Evolutionary conservation across 2,797 vertebrate species (phyloP), one percentile per base, ranked within the genome.

Genomic region (Limnodromus scolopaceus): DNA sequence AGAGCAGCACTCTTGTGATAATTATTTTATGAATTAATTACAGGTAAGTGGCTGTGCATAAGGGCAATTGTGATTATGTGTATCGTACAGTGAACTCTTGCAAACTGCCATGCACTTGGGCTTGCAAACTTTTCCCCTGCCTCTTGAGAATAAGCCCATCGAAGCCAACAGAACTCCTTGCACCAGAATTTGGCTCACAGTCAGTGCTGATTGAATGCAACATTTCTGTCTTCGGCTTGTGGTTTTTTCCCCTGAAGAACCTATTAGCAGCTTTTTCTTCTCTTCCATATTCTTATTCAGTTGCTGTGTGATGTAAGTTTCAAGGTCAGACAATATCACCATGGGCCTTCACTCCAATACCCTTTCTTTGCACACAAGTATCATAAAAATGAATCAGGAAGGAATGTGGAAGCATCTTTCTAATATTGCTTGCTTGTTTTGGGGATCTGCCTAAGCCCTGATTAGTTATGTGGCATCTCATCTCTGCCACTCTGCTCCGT

Each of bases 21-120:
- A 97, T 95, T 91, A 89, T 89, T 95, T 93, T 96, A 87, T 93
- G 71, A 95, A 91, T 96, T 95, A 96, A 94, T 95, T 96, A 93
- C 74, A 91, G 74, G 78, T 89, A 91, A 95, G 55, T 89, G 71
- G 53, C 60, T 93, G 78, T 68, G 60, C 45, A 68, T 79, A 77
- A 95, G 60, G 48, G 48, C 60, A 92, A 8, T 77, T 93, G 53
- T 64, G 92, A 89, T 95, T 92, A 82, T 32, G 48, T 80, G 16
- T 87, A 51, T 83, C 53, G 65, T 51, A 82, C 10, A 28, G 46
- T 77, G 74, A 95, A 63, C n/a, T 84, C 27, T 27, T 94, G 65
- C 60, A 92, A 81, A 63, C 34, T 39, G 23, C 49, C 43, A 79
- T 0, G 9, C 7, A 64, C 70, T 82, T 48, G 55, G 18, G 10